phyloP scores from a whole-genome alignment of 2,888 invertebrate genomes.

The Amphipyra tragopoginis region DNA sequence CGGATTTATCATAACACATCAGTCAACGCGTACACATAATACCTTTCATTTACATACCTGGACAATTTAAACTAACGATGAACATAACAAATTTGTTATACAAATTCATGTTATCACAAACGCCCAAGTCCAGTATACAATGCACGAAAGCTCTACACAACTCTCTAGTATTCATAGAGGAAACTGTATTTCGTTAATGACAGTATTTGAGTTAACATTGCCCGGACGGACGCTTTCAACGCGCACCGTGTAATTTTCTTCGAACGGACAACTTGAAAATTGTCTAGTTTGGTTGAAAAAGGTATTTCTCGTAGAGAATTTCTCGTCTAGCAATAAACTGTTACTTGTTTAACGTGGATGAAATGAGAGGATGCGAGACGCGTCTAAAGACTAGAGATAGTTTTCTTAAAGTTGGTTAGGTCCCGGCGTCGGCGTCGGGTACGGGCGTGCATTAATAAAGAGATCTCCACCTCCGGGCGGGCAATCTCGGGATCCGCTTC shows the following conservation, averaged over 20 bases:
- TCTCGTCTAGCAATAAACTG: conserved; percentile 78
- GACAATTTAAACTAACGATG: conserved; percentile 70
- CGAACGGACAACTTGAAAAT: conserved; percentile 70
- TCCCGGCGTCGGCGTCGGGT: conserved; percentile 59
- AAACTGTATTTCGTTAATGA: conserved; percentile 74
- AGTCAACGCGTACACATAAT: conserved; percentile 63
- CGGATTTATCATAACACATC: conserved; percentile 61
- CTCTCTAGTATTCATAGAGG: conserved; percentile 65
- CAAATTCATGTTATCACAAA: conserved; percentile 63
- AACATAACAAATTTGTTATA: conserved; percentile 66
- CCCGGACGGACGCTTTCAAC: conserved; percentile 66
- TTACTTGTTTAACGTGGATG: conserved; percentile 79
- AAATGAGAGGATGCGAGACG: conserved; percentile 71
- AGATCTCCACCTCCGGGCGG: conserved; percentile 65
- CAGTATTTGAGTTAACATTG: conserved; percentile 68
- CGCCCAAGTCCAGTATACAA: conserved; percentile 64
- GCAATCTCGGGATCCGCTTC: conserved; percentile 64
- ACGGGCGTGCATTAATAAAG: conserved; percentile 73
- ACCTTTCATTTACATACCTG: conserved; percentile 71
- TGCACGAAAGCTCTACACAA: conserved; percentile 56
- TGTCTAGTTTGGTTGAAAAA: conserved; percentile 74
- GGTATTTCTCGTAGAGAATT: conserved; percentile 73
- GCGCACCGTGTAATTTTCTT: conserved; percentile 73
- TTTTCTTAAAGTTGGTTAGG: conserved; percentile 82
- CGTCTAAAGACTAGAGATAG: conserved; percentile 67